phyloP scores from a whole-genome alignment of 2,113 vertebrate species.

The Chaetodon auriga region DNA sequence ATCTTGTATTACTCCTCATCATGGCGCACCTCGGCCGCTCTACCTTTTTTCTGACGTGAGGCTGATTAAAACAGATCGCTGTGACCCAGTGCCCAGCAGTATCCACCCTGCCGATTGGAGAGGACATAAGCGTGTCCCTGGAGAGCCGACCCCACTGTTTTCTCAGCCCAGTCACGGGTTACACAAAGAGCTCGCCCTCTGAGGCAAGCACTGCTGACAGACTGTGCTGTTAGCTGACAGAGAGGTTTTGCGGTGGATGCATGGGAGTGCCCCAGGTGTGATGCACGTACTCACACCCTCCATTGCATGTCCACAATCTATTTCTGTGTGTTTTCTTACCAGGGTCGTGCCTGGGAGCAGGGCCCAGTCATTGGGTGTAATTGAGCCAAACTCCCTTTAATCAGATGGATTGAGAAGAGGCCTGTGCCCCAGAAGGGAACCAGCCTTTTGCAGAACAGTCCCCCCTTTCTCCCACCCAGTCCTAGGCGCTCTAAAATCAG shows the following conservation, averaged over 20 bases:
- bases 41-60: slow-evolving; percentile 39
- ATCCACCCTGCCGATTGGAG: slow-evolving; percentile 49
- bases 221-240: slow-evolving; percentile 22
- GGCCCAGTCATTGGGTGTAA: slow-evolving; percentile 76
- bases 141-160: slow-evolving; percentile 67
- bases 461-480: slow-evolving; percentile 49
- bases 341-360: slow-evolving; percentile 55
- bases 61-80: slow-evolving; percentile 62
- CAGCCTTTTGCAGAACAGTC: slow-evolving; percentile 65
- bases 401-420: slow-evolving; percentile 76
- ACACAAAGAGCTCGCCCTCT: slow-evolving; percentile 63
- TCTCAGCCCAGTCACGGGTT: slow-evolving; percentile 68
- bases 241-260: slow-evolving; percentile 23
- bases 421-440: slow-evolving; percentile 65
- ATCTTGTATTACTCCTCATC: slow-evolving; percentile 28
- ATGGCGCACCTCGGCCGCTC: slow-evolving; percentile 11
- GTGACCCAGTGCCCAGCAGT: slow-evolving; percentile 25
- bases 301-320: slow-evolving; percentile 33
- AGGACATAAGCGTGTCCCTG: slow-evolving; percentile 52
- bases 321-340: slow-evolving; percentile 61
- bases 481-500: slow-evolving; percentile 74
- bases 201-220: slow-evolving; percentile 60
- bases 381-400: slow-evolving; percentile 83
- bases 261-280: slow-evolving; percentile 56
- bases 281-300: slow-evolving; percentile 31